A percentile compares a stretch with the other conserved stretches of the same genome.
Conservation (phyloP, 1,140 invertebrate species). For the Hypsibius dujardini region DNA sequence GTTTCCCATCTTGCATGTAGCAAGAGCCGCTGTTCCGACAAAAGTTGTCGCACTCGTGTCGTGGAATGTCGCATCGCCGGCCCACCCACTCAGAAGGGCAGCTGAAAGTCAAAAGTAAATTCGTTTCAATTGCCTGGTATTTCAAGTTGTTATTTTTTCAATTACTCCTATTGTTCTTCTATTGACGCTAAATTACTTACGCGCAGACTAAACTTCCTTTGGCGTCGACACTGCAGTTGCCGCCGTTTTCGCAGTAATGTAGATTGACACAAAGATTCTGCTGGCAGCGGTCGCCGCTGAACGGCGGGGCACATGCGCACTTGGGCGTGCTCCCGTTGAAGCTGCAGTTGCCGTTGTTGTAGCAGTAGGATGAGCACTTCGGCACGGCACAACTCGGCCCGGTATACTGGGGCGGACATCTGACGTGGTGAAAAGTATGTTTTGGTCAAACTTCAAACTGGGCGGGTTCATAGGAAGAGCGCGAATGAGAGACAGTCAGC, state of each 20-base stretch:
- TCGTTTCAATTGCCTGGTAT: neutral
- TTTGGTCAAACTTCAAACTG: neutral
- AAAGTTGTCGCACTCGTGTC: slow-evolving; percentile 37
- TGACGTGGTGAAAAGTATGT: neutral
- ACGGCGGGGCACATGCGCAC: slow-evolving; percentile 39
- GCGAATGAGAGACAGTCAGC: neutral
- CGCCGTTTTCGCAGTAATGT: slow-evolving; percentile 43
- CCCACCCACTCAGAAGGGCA: slow-evolving; percentile 48
- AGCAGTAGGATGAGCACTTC: slow-evolving; percentile 4
- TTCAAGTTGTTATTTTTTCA: too few relatives aligned
- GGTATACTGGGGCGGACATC: slow-evolving; percentile 11
- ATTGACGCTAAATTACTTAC: slow-evolving; percentile 20
- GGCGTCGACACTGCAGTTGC: slow-evolving; percentile 39
- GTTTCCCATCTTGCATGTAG: slow-evolving; percentile 25
- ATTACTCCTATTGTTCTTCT: too few relatives aligned
- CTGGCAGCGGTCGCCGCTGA: slow-evolving; percentile 43
- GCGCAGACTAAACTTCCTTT: slow-evolving; percentile 23
- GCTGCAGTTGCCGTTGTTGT: slow-evolving; percentile 14
- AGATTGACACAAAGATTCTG: slow-evolving; percentile 41
- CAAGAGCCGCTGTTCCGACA: slow-evolving; percentile 44
- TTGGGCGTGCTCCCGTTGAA: slow-evolving; percentile 11
- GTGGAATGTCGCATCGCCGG: slow-evolving; percentile 43
- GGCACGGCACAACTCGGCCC: slow-evolving; percentile 12
- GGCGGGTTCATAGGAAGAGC: neutral
- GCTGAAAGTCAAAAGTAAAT: slow-evolving; percentile 32